Percentiles rank a stretch among this genome's conserved stretches.
phyloP scores from a whole-genome alignment of 2,113 vertebrate genomes.

The Eptesicus fuscus region DNA sequence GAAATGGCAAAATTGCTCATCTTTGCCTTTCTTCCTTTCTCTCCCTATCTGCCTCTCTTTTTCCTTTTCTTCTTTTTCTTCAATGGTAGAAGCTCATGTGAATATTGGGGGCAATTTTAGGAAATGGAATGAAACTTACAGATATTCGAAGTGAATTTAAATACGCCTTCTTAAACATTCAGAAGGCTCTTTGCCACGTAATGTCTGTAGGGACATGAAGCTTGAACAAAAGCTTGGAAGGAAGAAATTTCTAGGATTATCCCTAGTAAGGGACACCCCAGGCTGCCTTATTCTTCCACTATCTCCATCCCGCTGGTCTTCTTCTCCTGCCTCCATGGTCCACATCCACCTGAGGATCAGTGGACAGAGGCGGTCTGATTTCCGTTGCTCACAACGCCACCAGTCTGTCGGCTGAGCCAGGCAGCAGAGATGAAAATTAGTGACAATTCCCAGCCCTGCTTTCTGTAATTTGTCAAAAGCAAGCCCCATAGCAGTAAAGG shows the following conservation, averaged over 20 bases:
- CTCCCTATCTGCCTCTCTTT: neutral
- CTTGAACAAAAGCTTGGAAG: neutral
- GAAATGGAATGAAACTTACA: neutral
- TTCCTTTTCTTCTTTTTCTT: neutral
- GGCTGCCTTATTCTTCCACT: neutral
- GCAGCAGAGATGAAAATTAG: constrained; percentile 19
- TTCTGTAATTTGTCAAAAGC: constrained; percentile 38
- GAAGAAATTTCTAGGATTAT: neutral
- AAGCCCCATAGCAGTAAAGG: neutral
- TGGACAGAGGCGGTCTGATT: constrained; percentile 11
- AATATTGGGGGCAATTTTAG: neutral
- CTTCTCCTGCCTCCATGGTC: neutral
- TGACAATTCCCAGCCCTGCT: constrained; percentile 23
- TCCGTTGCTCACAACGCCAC: neutral
- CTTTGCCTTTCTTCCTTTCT: neutral
- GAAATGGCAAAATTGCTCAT: neutral
- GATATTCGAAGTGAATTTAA: neutral
- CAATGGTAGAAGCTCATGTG: neutral
- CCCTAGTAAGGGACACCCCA: neutral
- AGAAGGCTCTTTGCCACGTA: neutral
- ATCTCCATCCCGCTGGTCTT: neutral
- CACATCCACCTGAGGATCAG: neutral
- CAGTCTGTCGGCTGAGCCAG: neutral
- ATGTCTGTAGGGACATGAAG: neutral
- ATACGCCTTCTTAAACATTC: neutral